Conservation (phyloP, 2,797 vertebrate species). For the Chloroceryle amazona region DNA sequence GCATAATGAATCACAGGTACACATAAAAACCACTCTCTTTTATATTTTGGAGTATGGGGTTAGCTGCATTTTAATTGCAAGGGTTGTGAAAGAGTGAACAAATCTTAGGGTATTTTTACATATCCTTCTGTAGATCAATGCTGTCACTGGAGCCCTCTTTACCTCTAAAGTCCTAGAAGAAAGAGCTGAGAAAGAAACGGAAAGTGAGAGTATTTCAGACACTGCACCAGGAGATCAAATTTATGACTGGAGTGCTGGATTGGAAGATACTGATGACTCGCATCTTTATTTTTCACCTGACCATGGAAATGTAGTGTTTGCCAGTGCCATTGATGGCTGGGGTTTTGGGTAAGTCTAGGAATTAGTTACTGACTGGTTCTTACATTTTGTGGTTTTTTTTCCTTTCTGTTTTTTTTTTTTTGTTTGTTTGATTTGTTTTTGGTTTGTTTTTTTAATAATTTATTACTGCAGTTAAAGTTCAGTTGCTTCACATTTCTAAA, state of each 20-base stretch:
- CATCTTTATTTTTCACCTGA: slow-evolving; percentile 96
- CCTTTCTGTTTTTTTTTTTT: too few species aligned
- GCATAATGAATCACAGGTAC: not conserved
- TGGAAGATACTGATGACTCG: slow-evolving; percentile 93
- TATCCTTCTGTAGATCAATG: slow-evolving; percentile 88
- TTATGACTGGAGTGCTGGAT: slow-evolving; percentile 94
- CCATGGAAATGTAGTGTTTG: slow-evolving; percentile 94
- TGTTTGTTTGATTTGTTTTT: too few species aligned
- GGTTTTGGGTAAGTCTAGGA: slow-evolving; percentile 90
- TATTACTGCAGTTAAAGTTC: not conserved
- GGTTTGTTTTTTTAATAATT: not conserved
- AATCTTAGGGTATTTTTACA: not conserved
- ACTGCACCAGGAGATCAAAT: slow-evolving; percentile 82
- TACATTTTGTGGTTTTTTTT: not conserved
- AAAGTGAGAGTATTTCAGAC: slow-evolving; percentile 31
- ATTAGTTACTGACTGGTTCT: not conserved
- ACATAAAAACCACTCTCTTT: not conserved
- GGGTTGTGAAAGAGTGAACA: not conserved
- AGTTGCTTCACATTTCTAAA: not conserved
- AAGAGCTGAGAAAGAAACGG: slow-evolving; percentile 88
- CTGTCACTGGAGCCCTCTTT: slow-evolving; percentile 92
- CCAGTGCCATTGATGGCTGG: slow-evolving; percentile 96
- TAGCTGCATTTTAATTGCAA: not conserved
- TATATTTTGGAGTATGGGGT: not conserved
- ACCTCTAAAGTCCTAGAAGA: slow-evolving; percentile 96